These are phyloP conservation scores for Iphiclides podalirius DNA, from an alignment of 2,888 invertebrate genomes.

Conservation along the genomic window DNA sequence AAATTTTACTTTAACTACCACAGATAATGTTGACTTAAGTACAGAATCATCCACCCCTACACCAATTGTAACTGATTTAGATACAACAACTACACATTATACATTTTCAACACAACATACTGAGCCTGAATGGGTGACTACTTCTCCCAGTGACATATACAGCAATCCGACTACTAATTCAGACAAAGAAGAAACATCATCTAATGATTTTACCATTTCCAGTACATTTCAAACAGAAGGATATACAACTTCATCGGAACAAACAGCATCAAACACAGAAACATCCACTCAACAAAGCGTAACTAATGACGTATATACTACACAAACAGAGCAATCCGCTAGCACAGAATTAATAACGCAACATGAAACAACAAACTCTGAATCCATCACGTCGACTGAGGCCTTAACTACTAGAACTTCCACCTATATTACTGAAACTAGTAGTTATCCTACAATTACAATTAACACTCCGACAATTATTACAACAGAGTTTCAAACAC, in stretches of 20 bases:
- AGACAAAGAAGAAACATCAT: neutral
- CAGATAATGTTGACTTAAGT: neutral
- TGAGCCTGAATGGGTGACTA: neutral
- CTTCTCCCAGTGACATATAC: neutral
- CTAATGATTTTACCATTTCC: neutral
- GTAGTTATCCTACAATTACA: neutral
- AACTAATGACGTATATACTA: neutral
- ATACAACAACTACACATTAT: neutral
- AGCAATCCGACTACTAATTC: neutral
- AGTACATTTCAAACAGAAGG: slow-evolving; percentile 1
- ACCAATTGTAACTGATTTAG: neutral
- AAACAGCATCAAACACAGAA: slow-evolving; percentile 2
- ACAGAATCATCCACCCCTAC: neutral
- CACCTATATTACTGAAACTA: slow-evolving; percentile 1
- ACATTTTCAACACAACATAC: neutral
- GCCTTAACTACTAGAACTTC: neutral
- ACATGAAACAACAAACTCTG: neutral
- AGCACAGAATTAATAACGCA: neutral
- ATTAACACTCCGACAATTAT: neutral
- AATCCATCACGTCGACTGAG: neutral
- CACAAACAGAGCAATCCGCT: neutral
- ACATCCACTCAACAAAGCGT: slow-evolving; percentile 1
- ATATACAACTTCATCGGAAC: slow-evolving; percentile 4
- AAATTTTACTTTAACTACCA: neutral
- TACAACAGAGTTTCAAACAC: slow-evolving; percentile 7